Evolutionary conservation across 1,140 invertebrate species (phyloP), one percentile per base, ranked within the genome.

Genomic region (Bombus sylvicola): DNA sequence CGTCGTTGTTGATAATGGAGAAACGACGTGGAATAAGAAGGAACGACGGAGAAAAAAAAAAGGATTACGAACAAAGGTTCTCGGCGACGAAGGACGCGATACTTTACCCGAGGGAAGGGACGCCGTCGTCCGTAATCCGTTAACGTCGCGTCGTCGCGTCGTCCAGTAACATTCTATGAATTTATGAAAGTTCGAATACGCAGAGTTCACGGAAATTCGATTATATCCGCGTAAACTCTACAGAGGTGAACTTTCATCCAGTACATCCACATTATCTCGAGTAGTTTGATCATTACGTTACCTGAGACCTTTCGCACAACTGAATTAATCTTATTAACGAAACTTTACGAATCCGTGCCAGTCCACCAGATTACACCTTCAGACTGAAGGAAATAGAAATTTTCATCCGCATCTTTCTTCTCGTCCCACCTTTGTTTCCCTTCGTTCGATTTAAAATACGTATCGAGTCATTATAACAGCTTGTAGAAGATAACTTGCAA

Each of bases 151-250:
- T 53, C 5, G 47, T 47, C 47, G 18, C 47, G 47, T 18, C 37
- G 31, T 22, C 57, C 28, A 1, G 25, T 9, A 53, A 25, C 25
- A 1, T 43, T 8, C n/a, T 47, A 18, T 37, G 43, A 82, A 82
- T 64, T 82, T 57, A 31, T 28, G 39, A 47, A 74, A 82, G 57
- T 64, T 82, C 57, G 62, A 74, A 74, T 41, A 41, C 43, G 47
- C 47, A 6, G 53, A 47, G 68, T 59, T 72, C 28, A 57, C 34
- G 37, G 25, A 0, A 43, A 31, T 73, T 81, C 69, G 6, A 81
- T 81, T 57, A 57, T 18, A 43, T 28, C 18, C 39, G 59, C 18
- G 59, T 13, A 37, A 71, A 66, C 47, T 37, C 34, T 69, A 9
- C 18, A 69, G 10, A 3, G n/a, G n/a, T 10, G 57, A 41, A 57